These are phyloP conservation scores for Rhadina sibilatrix DNA, from an alignment of 2,113 vertebrate species.

Conservation along the genomic window DNA sequence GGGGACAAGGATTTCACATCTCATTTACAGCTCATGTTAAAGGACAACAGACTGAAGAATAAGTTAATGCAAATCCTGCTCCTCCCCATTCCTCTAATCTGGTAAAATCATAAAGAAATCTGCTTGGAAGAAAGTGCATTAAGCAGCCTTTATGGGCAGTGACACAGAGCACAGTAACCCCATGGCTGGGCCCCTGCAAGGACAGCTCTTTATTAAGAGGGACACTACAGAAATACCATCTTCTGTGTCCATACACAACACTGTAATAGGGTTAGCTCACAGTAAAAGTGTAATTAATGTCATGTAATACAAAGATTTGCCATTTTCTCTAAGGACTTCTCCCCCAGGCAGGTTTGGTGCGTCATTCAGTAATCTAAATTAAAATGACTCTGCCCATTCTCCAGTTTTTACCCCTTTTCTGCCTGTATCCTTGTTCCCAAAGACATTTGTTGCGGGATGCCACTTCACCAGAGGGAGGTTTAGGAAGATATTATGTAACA, in stretches of 20 bases:
- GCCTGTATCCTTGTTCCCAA: not conserved
- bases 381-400: not conserved
- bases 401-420: constrained; percentile 2
- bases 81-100: not conserved
- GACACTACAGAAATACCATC: not conserved
- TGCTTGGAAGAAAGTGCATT: not conserved
- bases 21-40: not conserved
- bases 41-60: not conserved
- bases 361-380: not conserved
- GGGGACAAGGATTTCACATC: not conserved
- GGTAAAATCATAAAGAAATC: not conserved
- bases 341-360: not conserved
- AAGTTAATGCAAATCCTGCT: not conserved
- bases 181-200: not conserved
- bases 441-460: not conserved
- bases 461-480: not conserved
- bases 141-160: constrained; percentile 12
- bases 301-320: constrained; percentile 45
- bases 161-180: not conserved
- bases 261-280: constrained; percentile 31
- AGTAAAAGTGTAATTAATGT: constrained; percentile 52
- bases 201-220: not conserved
- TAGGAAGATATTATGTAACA: not conserved
- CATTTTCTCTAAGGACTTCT: constrained; percentile 44
- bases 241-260: not conserved